Evolutionary conservation across 2,113 vertebrate genomes (phyloP).

Genomic region (Mustela nigripes): DNA sequence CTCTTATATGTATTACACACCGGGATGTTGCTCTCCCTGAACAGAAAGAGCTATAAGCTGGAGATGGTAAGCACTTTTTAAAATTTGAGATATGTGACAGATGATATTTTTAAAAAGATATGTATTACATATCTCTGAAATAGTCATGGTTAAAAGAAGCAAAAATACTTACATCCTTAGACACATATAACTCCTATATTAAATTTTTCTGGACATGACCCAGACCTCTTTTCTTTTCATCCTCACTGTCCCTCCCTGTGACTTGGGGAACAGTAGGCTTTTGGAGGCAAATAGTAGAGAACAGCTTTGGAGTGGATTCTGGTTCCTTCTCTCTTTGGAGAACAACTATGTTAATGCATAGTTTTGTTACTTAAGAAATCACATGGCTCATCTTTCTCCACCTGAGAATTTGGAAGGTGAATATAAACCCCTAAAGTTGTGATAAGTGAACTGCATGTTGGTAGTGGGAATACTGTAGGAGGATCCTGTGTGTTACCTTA

Average conservation of each 20-base stretch:
- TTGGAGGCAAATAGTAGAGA: not conserved
- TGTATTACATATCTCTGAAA: not conserved
- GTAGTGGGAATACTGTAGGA: not conserved
- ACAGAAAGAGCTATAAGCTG: not conserved
- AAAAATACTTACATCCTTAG: not conserved
- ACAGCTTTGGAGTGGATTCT: not conserved
- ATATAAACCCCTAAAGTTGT: not conserved
- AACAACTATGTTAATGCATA: not conserved
- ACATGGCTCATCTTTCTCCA: not conserved
- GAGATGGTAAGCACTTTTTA: not conserved
- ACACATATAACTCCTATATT: not conserved
- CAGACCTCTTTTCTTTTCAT: not conserved
- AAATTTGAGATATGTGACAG: not conserved
- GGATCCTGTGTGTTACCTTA: not conserved
- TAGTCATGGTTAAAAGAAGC: not conserved
- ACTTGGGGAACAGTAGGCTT: not conserved
- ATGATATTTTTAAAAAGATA: not conserved
- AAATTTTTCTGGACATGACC: not conserved
- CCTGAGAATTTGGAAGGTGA: not conserved
- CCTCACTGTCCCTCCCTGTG: not conserved
- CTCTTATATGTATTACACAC: not conserved
- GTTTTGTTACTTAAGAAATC: not conserved
- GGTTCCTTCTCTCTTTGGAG: not conserved
- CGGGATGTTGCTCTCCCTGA: not conserved
- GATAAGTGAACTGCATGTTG: fast-evolving